Conservation (phyloP, 35 echinoderm and acorn worm species). For the Heliocidaris erythrogramma region DNA sequence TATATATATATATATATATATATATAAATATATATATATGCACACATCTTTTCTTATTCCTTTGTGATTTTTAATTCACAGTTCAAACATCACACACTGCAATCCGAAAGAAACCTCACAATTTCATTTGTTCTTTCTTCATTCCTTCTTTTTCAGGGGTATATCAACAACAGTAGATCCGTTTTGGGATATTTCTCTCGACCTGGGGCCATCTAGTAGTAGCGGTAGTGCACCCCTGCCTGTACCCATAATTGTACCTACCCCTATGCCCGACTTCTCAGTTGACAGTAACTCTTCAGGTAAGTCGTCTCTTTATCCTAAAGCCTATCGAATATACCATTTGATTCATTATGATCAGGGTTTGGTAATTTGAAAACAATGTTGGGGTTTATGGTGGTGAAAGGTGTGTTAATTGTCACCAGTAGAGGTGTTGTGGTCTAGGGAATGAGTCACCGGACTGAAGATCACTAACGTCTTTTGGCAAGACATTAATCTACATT, state of each 20-base stretch:
- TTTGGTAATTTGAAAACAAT: too few species aligned
- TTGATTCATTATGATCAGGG: too few species aligned
- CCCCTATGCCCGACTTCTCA: constrained; percentile 61
- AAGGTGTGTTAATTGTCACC: too few species aligned
- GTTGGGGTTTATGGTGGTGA: too few species aligned
- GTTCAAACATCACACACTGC: too few species aligned
- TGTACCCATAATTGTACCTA: constrained; percentile 33
- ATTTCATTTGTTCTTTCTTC: not conserved
- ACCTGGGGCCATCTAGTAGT: constrained; percentile 91
- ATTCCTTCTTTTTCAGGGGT: constrained; percentile 67
- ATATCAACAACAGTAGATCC: constrained; percentile 95
- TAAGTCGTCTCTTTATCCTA: constrained; percentile 31
- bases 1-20: too few species aligned
- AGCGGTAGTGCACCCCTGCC: constrained; percentile 41
- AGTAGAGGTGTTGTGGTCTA: too few species aligned
- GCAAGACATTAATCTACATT: too few species aligned
- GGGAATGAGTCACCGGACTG: too few species aligned
- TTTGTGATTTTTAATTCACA: not conserved
- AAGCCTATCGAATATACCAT: too few species aligned
- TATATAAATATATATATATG: not conserved
- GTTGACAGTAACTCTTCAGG: constrained; percentile 96
- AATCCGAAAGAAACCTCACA: too few species aligned
- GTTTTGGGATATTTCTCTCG: constrained; percentile 98
- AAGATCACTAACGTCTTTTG: too few species aligned
- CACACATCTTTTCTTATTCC: not conserved